Percentiles rank a stretch among this genome's conserved stretches.
These are phyloP conservation scores for Stenopsyche tienmushanensis DNA, from an alignment of 1,140 invertebrate genomes.

Conservation along the genomic window DNA sequence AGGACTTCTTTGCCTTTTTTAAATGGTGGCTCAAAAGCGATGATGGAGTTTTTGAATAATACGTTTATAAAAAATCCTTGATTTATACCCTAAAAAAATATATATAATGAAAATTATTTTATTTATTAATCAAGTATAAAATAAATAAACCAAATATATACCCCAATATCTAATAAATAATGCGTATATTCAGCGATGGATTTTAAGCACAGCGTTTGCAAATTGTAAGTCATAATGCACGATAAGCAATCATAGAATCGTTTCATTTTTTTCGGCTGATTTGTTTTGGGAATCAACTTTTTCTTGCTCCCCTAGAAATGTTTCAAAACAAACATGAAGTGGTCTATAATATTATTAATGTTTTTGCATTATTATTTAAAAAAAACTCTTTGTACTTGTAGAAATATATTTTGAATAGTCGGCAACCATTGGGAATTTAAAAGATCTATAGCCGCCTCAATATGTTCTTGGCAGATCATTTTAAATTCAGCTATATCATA, in stretches of 20 bases:
- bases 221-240: constrained; percentile 81
- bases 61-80: constrained; percentile 76
- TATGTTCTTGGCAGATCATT: constrained; percentile 58
- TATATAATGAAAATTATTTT: background rate
- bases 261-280: constrained; percentile 64
- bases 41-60: constrained; percentile 63
- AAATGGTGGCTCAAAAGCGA: constrained; percentile 81
- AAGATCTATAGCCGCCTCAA: constrained; percentile 57
- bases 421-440: constrained; percentile 64
- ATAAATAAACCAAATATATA: constrained; percentile 50
- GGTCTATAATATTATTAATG: background rate
- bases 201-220: constrained; percentile 77
- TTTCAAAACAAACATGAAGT: background rate
- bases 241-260: constrained; percentile 84
- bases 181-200: constrained; percentile 78
- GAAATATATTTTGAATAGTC: constrained; percentile 62
- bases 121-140: background rate
- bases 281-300: constrained; percentile 69
- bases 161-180: constrained; percentile 73
- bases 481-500: constrained; percentile 65
- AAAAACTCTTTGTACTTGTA: constrained; percentile 44
- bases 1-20: constrained; percentile 70
- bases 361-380: background rate
- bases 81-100: constrained; percentile 59
- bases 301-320: constrained; percentile 68